These are phyloP conservation scores for Indri indri DNA, from an alignment of 2,113 vertebrate species.

Conservation along the genomic window DNA sequence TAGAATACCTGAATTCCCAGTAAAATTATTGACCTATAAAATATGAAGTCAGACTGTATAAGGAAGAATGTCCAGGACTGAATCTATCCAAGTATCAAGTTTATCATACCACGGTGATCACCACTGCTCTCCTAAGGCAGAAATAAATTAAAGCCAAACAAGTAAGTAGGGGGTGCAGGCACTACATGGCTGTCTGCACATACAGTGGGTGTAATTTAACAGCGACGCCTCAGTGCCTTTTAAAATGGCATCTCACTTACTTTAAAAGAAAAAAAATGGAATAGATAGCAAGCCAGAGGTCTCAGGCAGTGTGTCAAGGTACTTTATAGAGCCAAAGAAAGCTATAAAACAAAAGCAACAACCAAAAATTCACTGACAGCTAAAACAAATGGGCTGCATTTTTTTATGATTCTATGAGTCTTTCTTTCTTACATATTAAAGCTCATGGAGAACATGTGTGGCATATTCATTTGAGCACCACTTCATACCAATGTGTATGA, in stretches of 20 bases:
- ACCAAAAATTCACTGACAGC: constrained; percentile 63
- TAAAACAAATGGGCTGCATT: constrained; percentile 58
- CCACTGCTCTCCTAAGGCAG: neutral
- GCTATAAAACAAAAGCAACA: constrained; percentile 69
- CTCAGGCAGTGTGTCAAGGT: constrained; percentile 69
- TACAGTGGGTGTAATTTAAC: constrained; percentile 68
- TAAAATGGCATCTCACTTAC: constrained; percentile 82
- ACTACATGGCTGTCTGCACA: constrained; percentile 54
- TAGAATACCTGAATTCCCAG: neutral
- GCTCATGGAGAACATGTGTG: neutral
- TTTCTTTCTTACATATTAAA: constrained; percentile 7
- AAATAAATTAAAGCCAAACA: constrained; percentile 29
- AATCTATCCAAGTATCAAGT: neutral
- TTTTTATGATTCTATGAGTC: constrained; percentile 2
- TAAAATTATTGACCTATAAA: neutral
- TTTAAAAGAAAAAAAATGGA: constrained; percentile 45
- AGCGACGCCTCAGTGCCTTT: constrained; percentile 67
- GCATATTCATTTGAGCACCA: neutral
- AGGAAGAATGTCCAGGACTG: neutral
- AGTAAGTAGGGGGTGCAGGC: constrained; percentile 57
- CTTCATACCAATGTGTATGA: neutral
- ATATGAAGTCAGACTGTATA: neutral
- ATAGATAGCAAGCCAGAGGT: constrained; percentile 71
- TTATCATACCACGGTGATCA: neutral
- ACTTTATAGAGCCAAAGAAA: constrained; percentile 74